These are phyloP conservation scores for Hypotaenidia philippensis DNA, from an alignment of 2,797 vertebrate genomes.

Conservation along the genomic window DNA sequence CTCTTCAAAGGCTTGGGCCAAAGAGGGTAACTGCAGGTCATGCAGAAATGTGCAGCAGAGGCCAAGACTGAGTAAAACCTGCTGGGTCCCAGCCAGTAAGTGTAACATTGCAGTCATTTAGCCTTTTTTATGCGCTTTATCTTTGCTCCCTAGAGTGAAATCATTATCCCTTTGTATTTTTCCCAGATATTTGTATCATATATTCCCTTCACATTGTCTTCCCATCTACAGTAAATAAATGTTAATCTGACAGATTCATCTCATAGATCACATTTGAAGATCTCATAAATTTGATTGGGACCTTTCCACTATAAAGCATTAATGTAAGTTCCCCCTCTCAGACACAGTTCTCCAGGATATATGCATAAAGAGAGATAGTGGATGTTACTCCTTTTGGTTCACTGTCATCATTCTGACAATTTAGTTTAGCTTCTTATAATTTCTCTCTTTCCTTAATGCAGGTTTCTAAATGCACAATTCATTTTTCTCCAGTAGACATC, in stretches of 20 bases:
- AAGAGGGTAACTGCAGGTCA: background rate
- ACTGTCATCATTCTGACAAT: background rate
- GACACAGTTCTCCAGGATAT: background rate
- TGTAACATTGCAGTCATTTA: background rate
- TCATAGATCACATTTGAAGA: background rate
- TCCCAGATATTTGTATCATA: background rate
- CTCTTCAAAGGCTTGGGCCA: background rate
- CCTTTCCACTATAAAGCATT: background rate
- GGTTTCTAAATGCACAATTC: background rate
- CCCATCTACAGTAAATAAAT: slow-evolving; percentile 21
- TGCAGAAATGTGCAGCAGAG: background rate
- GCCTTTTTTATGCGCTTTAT: background rate
- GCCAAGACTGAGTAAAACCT: background rate
- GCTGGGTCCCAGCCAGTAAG: background rate
- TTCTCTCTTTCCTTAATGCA: background rate
- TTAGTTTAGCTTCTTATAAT: background rate
- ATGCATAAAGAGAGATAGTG: background rate
- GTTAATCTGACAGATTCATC: background rate
- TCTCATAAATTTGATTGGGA: background rate
- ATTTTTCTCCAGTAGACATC: background rate
- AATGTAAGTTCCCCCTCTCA: background rate
- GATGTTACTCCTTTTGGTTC: background rate
- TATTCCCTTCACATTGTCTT: background rate
- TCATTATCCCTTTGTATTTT: background rate
- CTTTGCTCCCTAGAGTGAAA: background rate